Conservation (phyloP, 2,888 invertebrate species). For the Torymus aiolomorphi region DNA sequence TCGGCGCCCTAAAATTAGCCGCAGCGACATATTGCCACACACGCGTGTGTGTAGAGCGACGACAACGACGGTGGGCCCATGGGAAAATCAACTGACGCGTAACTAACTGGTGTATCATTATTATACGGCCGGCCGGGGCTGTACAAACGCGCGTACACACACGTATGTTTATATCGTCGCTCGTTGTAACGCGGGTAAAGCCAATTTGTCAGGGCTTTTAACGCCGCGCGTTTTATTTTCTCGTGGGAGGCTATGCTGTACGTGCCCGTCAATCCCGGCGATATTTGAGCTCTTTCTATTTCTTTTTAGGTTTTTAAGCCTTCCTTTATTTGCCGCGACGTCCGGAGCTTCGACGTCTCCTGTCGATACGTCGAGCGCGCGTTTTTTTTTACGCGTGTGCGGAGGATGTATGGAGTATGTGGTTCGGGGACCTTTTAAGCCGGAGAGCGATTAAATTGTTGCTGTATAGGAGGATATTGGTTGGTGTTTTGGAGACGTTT, state of each 20-base stretch:
- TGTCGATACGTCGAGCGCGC: conserved; percentile 20
- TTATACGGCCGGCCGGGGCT: conserved; percentile 66
- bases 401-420: neutral
- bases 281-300: neutral
- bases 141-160: conserved; percentile 36
- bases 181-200: conserved; percentile 10
- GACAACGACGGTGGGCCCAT: conserved; percentile 61
- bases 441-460: too few species aligned
- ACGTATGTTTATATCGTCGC: conserved; percentile 70
- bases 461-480: too few species aligned
- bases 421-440: too few species aligned
- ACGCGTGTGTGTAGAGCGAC: too few species aligned
- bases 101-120: conserved; percentile 75
- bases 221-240: neutral
- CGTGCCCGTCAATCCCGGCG: neutral
- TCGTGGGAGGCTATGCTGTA: neutral
- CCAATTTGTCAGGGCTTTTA: conserved; percentile 46
- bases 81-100: conserved; percentile 76
- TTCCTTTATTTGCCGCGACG: neutral
- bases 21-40: conserved; percentile 73
- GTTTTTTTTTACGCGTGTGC: neutral
- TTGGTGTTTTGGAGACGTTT: too few species aligned
- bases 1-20: conserved; percentile 73
- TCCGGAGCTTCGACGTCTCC: conserved; percentile 11
- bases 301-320: neutral